phyloP scores from a whole-genome alignment of 2,797 vertebrate species.

The Halcyon badia region DNA sequence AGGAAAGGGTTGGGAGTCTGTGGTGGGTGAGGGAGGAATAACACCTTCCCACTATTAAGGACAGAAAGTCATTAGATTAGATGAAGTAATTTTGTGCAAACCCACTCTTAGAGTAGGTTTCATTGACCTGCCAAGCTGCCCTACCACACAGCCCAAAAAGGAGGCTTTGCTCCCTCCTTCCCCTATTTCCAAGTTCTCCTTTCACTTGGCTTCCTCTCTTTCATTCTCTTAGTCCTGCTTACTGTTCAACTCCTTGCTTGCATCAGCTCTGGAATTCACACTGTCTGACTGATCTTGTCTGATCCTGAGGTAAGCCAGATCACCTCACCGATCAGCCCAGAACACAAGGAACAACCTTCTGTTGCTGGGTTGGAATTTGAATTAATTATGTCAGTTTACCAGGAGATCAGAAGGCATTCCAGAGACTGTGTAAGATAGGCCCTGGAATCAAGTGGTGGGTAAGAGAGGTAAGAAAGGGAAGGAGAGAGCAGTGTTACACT shows the following conservation, averaged over 20 bases:
- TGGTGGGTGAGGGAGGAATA: neutral
- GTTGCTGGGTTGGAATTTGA: neutral
- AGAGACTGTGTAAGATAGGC: neutral
- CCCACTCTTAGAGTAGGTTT: neutral
- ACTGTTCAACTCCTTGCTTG: neutral
- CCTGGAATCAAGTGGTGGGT: neutral
- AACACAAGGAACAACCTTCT: neutral
- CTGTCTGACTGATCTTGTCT: neutral
- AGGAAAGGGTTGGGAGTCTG: neutral
- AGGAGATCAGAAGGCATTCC: neutral
- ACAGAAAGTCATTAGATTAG: neutral
- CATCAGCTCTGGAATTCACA: neutral
- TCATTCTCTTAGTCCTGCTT: neutral
- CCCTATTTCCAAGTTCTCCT: neutral
- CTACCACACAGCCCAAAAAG: neutral
- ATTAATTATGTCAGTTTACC: neutral
- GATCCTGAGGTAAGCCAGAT: neutral
- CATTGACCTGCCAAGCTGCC: neutral
- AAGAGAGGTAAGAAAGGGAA: neutral
- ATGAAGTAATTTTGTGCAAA: neutral
- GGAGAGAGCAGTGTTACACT: neutral
- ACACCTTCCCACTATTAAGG: neutral
- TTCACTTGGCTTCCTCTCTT: neutral
- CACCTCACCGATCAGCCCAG: neutral
- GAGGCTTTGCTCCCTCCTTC: neutral